These are phyloP conservation scores for Helarctos malayanus DNA, from an alignment of 2,797 vertebrate genomes.

Conservation along the genomic window DNA sequence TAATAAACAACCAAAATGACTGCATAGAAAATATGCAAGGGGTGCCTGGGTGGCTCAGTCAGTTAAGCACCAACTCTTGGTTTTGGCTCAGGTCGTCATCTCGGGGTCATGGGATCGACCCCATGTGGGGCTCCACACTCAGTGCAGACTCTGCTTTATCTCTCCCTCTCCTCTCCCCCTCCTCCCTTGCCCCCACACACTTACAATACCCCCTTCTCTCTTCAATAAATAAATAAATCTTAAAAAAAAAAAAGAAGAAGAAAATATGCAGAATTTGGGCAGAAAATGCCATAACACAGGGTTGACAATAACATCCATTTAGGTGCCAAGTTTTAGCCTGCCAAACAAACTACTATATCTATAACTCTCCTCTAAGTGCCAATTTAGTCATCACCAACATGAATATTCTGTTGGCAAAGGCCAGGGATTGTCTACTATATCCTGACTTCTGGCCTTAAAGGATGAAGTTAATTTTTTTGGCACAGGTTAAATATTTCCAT, in stretches of 20 bases:
- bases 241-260: not conserved
- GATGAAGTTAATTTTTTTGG: slow-evolving; percentile 52
- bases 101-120: not conserved
- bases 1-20: slow-evolving; percentile 61
- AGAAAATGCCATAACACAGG: slow-evolving; percentile 27
- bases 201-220: not conserved
- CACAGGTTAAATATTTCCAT: slow-evolving; percentile 59
- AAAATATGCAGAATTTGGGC: slow-evolving; percentile 62
- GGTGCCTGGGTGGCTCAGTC: not conserved
- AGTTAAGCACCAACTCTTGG: not conserved
- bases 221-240: not conserved
- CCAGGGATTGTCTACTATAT: not conserved
- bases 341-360: slow-evolving; percentile 71
- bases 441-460: not conserved
- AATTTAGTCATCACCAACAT: slow-evolving; percentile 58
- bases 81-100: not conserved
- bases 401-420: slow-evolving; percentile 25
- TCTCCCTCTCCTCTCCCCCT: not conserved
- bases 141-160: not conserved
- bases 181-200: not conserved
- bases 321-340: slow-evolving; percentile 31
- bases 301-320: slow-evolving; percentile 64
- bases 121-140: not conserved
- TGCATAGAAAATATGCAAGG: slow-evolving; percentile 61
- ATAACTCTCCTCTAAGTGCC: slow-evolving; percentile 28